phyloP scores from a whole-genome alignment of 2,888 invertebrate species.

The Eueremaeus valkanovi region DNA sequence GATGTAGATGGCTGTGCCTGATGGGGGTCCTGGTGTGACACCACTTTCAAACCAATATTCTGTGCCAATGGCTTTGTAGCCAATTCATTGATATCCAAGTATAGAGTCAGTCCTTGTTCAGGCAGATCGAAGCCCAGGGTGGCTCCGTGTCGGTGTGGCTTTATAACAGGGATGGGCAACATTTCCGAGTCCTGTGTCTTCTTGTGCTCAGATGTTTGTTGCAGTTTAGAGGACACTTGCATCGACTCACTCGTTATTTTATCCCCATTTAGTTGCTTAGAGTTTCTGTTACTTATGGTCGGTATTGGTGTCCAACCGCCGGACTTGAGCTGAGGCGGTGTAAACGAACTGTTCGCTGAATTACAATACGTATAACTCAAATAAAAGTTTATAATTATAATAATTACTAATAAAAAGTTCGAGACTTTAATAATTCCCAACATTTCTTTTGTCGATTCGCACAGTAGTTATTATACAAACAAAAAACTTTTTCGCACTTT shows the following conservation, averaged over 20 bases:
- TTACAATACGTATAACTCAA: neutral
- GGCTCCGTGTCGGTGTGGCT: conserved; percentile 42
- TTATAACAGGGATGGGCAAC: conserved; percentile 41
- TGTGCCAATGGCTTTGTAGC: conserved; percentile 41
- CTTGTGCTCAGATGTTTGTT: neutral
- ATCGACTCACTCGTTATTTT: conserved; percentile 26
- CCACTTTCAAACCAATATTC: conserved; percentile 41
- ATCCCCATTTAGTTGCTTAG: neutral
- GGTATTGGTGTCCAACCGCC: conserved; percentile 30
- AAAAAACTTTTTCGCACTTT: too few relatives aligned
- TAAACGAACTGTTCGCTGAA: neutral
- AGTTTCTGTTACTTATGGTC: neutral
- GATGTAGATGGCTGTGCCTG: conserved; percentile 5
- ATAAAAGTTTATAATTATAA: neutral
- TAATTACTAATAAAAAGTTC: neutral
- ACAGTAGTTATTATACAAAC: too few relatives aligned
- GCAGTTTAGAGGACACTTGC: conserved; percentile 10
- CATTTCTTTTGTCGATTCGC: too few relatives aligned
- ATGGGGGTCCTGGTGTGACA: conserved; percentile 38
- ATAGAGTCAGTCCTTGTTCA: conserved; percentile 40
- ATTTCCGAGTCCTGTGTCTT: conserved; percentile 33
- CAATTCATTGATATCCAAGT: conserved; percentile 42
- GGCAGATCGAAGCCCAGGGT: conserved; percentile 43
- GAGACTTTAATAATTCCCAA: neutral
- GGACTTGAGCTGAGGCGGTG: neutral